Evolutionary conservation across 1,140 invertebrate genomes (phyloP), one percentile per base, ranked within the genome.

Genomic region (Andricus grossulariae): DNA sequence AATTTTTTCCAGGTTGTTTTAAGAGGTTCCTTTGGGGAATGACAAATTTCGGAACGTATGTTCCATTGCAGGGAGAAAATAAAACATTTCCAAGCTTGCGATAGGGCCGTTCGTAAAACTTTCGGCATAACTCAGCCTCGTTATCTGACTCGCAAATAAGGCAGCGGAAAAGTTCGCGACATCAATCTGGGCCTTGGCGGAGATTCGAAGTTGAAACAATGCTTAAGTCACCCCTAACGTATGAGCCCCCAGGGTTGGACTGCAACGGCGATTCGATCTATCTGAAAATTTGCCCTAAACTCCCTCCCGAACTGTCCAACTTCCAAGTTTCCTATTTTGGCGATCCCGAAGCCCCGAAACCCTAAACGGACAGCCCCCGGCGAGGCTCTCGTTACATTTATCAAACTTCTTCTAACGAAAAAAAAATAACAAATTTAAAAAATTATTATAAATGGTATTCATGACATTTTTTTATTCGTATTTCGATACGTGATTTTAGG

Each of bases 101-200:
- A 83, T 81, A 79, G 80, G 79, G 80, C 79, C 76, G 77, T 71
- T 75, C 80, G 82, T 80, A 76, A 88, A 91, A 91, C 87, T 92
- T 92, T 87, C 32, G 83, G 79, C 86, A 92, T 92, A 92, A 92
- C 90, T 92, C 91, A 91, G 87, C 80, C 90, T 92, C 90, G 91
- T 92, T 92, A 92, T 92, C 91, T 92, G 90, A 92, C 91, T 91
- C 90, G 90, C 91, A 92, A 92, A 92, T 92, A 92, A 92, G 90
- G 90, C 87, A 87, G 86, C 85, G 88, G 81, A 91, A 92, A 92
- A 91, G 90, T 92, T 91, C 85, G 88, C 86, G 90, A 90, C 91
- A 92, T 92, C 91, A 92, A 92, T 92, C 90, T 90, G 87, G 60
- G 85, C 88, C 88, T 90, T 86, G 89, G 86, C 85, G 82, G 89